These are phyloP conservation scores for Ichneumon xanthorius DNA, from an alignment of 2,888 invertebrate species.

Conservation along the genomic window DNA sequence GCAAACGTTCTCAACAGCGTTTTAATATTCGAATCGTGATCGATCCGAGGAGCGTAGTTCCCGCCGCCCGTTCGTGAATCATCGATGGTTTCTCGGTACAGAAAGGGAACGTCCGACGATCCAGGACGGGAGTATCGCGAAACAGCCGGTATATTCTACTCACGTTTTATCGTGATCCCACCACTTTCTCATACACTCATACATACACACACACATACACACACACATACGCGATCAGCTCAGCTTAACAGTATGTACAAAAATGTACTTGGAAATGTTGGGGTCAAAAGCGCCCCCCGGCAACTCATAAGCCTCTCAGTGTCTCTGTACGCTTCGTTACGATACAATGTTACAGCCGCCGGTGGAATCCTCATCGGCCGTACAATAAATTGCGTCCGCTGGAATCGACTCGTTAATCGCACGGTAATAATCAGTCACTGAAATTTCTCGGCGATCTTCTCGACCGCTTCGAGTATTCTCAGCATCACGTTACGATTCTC, in stretches of 20 bases:
- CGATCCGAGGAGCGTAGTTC: constrained; percentile 59
- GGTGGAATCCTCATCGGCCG: neutral
- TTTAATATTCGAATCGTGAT: constrained; percentile 72
- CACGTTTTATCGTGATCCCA: constrained; percentile 42
- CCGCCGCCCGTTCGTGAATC: constrained; percentile 36
- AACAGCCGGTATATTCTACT: constrained; percentile 6
- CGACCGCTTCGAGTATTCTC: constrained; percentile 77
- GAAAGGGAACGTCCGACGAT: constrained; percentile 15
- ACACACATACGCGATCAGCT: neutral
- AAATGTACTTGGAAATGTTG: constrained; percentile 31
- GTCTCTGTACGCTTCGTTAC: constrained; percentile 14
- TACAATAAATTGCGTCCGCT: constrained; percentile 20
- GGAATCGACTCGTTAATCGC: constrained; percentile 14
- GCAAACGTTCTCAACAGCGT: constrained; percentile 73
- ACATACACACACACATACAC: neutral
- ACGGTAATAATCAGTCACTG: constrained; percentile 50
- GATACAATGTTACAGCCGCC: constrained; percentile 7
- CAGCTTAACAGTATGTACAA: constrained; percentile 45
- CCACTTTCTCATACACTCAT: constrained; percentile 4
- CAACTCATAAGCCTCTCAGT: constrained; percentile 11
- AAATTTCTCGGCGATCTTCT: constrained; percentile 76
- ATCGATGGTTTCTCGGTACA: constrained; percentile 17
- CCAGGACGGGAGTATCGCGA: constrained; percentile 16
- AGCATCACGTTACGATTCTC: constrained; percentile 77
- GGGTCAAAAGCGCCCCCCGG: neutral